Percentiles rank a stretch among this genome's conserved stretches.
Evolutionary conservation across 2,113 vertebrate genomes (phyloP).

Genomic region (Phyllostomus discolor): DNA sequence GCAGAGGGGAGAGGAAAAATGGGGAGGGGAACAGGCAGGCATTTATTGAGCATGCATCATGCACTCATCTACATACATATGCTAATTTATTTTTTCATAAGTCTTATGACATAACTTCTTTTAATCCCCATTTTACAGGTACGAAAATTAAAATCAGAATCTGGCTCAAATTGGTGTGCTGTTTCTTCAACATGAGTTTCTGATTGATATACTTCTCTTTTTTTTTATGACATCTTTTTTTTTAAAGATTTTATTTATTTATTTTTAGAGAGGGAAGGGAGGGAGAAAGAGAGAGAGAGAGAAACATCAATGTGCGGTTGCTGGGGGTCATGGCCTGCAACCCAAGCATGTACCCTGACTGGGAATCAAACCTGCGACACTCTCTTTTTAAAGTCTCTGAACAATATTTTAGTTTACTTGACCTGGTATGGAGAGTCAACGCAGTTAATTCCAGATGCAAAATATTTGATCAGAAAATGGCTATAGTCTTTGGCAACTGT

Average conservation of each 20-base stretch:
- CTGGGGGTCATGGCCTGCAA: too few species aligned
- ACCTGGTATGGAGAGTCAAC: background rate
- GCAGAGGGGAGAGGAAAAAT: background rate
- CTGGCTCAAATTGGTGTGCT: background rate
- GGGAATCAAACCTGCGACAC: too few species aligned
- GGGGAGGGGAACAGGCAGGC: background rate
- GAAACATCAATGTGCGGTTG: too few species aligned
- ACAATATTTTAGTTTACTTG: background rate
- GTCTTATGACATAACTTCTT: background rate
- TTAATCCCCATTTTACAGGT: background rate
- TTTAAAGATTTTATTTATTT: too few species aligned
- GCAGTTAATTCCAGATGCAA: background rate
- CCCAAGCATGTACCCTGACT: too few species aligned
- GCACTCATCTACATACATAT: background rate
- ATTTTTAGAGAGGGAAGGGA: too few species aligned
- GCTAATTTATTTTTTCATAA: background rate
- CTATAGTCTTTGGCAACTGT: background rate
- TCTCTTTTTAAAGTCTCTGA: background rate
- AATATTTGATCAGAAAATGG: background rate
- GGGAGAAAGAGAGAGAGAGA: too few species aligned
- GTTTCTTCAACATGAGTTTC: background rate
- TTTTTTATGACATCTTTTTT: too few species aligned
- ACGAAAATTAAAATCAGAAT: background rate
- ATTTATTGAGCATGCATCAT: background rate
- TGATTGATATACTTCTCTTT: background rate